These are phyloP conservation scores for Sylvicola cinctus DNA, from an alignment of 2,888 invertebrate genomes.

Conservation along the genomic window DNA sequence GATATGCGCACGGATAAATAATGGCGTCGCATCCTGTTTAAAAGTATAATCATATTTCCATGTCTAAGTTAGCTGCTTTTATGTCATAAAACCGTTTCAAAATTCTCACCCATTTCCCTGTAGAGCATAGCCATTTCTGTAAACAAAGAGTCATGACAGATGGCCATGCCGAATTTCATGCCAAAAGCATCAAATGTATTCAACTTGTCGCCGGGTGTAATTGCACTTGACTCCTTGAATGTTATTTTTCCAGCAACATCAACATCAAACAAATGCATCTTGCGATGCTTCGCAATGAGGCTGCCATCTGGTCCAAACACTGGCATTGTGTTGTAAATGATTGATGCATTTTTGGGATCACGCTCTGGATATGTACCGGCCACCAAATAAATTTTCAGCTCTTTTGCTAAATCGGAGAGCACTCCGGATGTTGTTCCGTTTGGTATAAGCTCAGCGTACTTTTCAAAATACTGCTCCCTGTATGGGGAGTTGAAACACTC, in stretches of 20 bases:
- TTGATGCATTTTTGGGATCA: constrained; percentile 28
- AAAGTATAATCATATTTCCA: too few relatives aligned
- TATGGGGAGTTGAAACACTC: constrained; percentile 95
- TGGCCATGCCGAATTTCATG: constrained; percentile 67
- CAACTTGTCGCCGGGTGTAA: constrained; percentile 53
- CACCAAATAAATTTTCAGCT: constrained; percentile 56
- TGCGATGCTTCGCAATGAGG: constrained; percentile 61
- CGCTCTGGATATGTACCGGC: constrained; percentile 83
- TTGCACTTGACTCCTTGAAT: constrained; percentile 76
- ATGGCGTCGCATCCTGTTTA: too few relatives aligned
- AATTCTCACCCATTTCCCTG: too few relatives aligned
- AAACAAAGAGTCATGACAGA: constrained; percentile 90
- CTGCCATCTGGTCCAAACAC: constrained; percentile 63
- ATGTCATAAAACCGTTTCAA: too few relatives aligned
- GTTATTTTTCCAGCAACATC: constrained; percentile 83
- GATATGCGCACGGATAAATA: too few relatives aligned
- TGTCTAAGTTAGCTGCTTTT: too few relatives aligned
- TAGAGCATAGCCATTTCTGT: constrained; percentile 67
- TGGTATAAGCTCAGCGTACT: constrained; percentile 73
- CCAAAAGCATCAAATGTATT: constrained; percentile 50
- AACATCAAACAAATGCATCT: constrained; percentile 90
- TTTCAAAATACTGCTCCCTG: constrained; percentile 63
- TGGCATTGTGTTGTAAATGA: constrained; percentile 72
- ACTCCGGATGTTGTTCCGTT: constrained; percentile 50
- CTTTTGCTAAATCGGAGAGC: constrained; percentile 53